Conservation (phyloP, 1,140 invertebrate species). For the Drosophila sulfurigaster region DNA sequence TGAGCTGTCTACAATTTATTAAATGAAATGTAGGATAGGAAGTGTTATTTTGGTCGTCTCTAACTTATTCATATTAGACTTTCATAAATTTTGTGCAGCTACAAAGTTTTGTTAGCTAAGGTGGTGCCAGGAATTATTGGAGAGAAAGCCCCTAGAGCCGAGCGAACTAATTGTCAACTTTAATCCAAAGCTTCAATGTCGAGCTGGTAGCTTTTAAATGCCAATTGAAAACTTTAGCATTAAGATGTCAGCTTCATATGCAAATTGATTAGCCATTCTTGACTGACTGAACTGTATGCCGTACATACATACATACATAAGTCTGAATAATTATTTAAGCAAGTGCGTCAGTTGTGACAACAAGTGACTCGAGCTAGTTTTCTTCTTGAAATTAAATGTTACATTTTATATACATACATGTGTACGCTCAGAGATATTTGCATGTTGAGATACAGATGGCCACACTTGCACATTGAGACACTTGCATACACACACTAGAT, state of each 20-base stretch:
- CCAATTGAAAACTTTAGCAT: constrained; percentile 79
- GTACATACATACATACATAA: constrained; percentile 22
- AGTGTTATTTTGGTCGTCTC: constrained; percentile 31
- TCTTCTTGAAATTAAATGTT: constrained; percentile 78
- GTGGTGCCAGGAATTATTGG: constrained; percentile 13
- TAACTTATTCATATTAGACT: constrained; percentile 12
- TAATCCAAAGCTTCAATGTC: constrained; percentile 45
- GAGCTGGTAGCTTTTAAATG: constrained; percentile 56
- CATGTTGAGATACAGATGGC: constrained; percentile 31
- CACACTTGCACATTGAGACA: constrained; percentile 38
- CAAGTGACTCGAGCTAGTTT: constrained; percentile 79
- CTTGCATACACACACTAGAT: constrained; percentile 7
- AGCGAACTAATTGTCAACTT: constrained; percentile 66
- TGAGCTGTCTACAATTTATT: constrained; percentile 82
- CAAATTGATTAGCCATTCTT: constrained; percentile 65
- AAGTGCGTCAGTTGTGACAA: constrained; percentile 79
- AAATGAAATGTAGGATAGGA: constrained; percentile 74
- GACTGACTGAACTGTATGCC: background rate
- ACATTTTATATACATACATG: constrained; percentile 8
- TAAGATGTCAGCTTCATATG: constrained; percentile 53
- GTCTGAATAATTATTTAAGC: constrained; percentile 76
- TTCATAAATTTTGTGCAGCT: constrained; percentile 80
- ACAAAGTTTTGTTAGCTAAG: constrained; percentile 68
- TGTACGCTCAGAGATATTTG: constrained; percentile 37
- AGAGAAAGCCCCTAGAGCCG: constrained; percentile 16